Base-by-base conservation (phyloP, 35 echinoderm and acorn worm genomes). In the Apostichopus japonicus region DNA sequence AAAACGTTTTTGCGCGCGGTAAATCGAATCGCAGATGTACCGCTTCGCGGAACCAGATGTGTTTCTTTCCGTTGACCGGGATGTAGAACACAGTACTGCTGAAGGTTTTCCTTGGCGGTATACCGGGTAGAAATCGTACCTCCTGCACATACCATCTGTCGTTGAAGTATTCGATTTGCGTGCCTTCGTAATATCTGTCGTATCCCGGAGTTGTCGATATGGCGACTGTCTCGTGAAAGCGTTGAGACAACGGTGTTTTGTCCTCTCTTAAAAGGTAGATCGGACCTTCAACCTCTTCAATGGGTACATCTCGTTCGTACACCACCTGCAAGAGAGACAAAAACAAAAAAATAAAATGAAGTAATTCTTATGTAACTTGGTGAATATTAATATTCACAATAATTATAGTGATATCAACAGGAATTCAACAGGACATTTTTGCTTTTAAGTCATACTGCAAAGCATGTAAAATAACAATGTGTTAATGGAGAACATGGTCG, bases 91-190 rank as follows among this genome's bases (percentile, higher is more conserved):
- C 44, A 8, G 86, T 63, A 72, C 86, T 89, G 63, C 86, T 89
- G 62, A 72, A 89, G 44, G 86, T 24, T 72, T 89, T 89, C 61
- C 86, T 89, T 8, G 86, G 86, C 23, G 86, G 86, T 65, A 89
- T 54, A 89, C 86, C 86, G 19, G 86, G 86, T 17, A 72, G 5
- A 73, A 17, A 89, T 15, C 86, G 62, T 16, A 89, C 67, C 86
- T 73, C 86, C 15, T 67, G 59, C 17, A 72, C 86, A 44, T 89
- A 89, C 51, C 86, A 17, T 73, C 86, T 63, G 15, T 89, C 86
- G 23, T 89, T 89, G 86, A 24, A 73, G 62, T 53, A 67, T 33
- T 89, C 86, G 59, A 89, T 54, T 8, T 65, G 71, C 62, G 86
- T 65, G 16, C 86, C 86, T 52, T 89, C 86, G 63, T 65, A 89